Percentiles rank a stretch among this genome's conserved stretches.
These are phyloP conservation scores for Hyperoodon ampullatus DNA, from an alignment of 2,113 vertebrate species.

Conservation along the genomic window DNA sequence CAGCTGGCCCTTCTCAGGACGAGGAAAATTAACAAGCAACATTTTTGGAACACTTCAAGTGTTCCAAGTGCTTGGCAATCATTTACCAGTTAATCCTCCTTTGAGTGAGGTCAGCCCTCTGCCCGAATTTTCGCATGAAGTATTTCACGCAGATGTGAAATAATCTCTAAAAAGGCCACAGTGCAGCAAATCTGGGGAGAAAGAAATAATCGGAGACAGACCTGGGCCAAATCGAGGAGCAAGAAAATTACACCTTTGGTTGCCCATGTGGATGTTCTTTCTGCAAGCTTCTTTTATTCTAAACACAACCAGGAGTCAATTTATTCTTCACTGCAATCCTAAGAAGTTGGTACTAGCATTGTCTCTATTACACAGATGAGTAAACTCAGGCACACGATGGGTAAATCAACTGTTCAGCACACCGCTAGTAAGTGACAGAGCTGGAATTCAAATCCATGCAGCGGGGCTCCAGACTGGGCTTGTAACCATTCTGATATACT, in stretches of 20 bases:
- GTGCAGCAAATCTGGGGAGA: conserved; percentile 28
- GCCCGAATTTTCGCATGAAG: conserved; percentile 61
- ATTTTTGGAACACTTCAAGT: conserved; percentile 40
- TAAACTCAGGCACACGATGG: neutral
- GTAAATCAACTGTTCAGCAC: neutral
- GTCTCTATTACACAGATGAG: neutral
- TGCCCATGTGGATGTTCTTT: neutral
- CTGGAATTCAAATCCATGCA: neutral
- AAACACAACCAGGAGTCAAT: neutral
- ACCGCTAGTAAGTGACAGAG: neutral
- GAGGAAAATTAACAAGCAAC: conserved; percentile 63
- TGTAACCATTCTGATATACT: neutral
- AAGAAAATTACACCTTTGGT: neutral
- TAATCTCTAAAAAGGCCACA: conserved; percentile 37
- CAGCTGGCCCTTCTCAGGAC: neutral
- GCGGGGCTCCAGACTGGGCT: neutral
- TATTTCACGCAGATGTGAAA: conserved; percentile 70
- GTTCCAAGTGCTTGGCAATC: conserved; percentile 57
- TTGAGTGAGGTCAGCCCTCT: conserved; percentile 60
- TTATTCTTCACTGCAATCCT: neutral
- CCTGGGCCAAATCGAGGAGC: neutral
- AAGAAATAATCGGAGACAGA: conserved; percentile 55
- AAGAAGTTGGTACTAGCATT: neutral
- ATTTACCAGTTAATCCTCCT: conserved; percentile 63
- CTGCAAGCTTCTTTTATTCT: neutral